These are phyloP conservation scores for Teleogryllus oceanicus DNA, from an alignment of 2,888 invertebrate genomes.

Conservation along the genomic window DNA sequence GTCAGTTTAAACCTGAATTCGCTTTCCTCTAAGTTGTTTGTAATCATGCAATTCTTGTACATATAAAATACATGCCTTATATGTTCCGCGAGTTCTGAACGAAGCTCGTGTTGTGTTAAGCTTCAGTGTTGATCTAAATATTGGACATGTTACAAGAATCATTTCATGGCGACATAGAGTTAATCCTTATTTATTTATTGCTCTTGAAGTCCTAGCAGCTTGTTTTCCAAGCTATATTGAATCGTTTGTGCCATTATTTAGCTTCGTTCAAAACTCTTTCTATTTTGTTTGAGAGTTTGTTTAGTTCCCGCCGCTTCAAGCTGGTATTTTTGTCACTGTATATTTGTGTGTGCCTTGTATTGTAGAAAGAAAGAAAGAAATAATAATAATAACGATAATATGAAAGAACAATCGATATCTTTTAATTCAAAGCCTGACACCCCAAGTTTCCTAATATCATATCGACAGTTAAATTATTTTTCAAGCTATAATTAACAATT, in stretches of 20 bases:
- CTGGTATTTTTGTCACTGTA: constrained; percentile 38
- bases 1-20: not conserved
- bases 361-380: constrained; percentile 36
- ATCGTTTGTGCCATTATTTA: constrained; percentile 29
- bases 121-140: not conserved
- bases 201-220: not conserved
- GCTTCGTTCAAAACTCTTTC: constrained; percentile 32
- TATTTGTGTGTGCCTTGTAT: constrained; percentile 39
- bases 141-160: not conserved
- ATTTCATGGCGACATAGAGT: constrained; percentile 4
- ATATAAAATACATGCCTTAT: constrained; percentile 9
- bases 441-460: no score
- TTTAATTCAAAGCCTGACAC: not conserved
- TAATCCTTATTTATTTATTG: not conserved
- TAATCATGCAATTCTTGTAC: constrained; percentile 1
- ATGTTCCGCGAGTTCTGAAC: constrained; percentile 9
- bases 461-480: no score
- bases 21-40: not conserved
- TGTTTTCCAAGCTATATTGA: constrained; percentile 18
- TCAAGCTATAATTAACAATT: no score
- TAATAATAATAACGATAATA: constrained; percentile 33
- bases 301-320: constrained; percentile 29
- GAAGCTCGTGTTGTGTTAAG: constrained; percentile 18
- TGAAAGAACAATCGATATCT: constrained; percentile 24
- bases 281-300: constrained; percentile 19